These are phyloP conservation scores for Hydrozoanthus tunicans DNA, from an alignment of 64 coral and sea anemone species.

Conservation along the genomic window DNA sequence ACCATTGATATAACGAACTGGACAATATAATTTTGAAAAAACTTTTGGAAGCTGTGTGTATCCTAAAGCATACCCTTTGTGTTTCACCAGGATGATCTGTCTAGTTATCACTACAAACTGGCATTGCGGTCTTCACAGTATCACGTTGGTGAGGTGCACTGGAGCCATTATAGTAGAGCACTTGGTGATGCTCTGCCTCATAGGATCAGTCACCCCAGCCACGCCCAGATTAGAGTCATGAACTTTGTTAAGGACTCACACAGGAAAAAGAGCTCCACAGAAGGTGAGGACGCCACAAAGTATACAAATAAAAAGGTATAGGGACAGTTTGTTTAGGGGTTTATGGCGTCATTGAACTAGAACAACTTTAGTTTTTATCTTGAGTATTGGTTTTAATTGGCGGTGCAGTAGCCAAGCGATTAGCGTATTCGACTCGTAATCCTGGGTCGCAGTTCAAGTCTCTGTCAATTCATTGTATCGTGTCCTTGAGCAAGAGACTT, in stretches of 20 bases:
- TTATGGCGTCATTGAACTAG: too few relatives aligned
- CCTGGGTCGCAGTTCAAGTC: too few relatives aligned
- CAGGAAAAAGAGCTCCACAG: background rate
- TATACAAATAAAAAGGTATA: background rate
- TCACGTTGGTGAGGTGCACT: constrained; percentile 82
- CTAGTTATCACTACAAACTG: constrained; percentile 90
- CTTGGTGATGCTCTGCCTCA: constrained; percentile 66
- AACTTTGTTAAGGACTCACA: constrained; percentile 74
- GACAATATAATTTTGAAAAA: too few relatives aligned
- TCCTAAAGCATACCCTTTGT: background rate
- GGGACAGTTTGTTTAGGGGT: background rate
- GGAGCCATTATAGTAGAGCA: constrained; percentile 70
- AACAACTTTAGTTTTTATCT: too few relatives aligned
- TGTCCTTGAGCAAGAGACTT: too few relatives aligned
- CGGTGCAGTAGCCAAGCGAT: too few relatives aligned
- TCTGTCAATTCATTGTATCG: too few relatives aligned
- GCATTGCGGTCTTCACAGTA: constrained; percentile 76
- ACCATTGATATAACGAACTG: too few relatives aligned
- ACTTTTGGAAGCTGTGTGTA: too few relatives aligned
- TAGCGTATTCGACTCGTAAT: too few relatives aligned
- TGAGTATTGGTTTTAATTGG: too few relatives aligned
- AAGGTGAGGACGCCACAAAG: background rate
- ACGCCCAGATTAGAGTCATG: constrained; percentile 34
- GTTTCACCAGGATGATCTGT: constrained; percentile 48
- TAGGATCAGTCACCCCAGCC: constrained; percentile 70